Base-by-base conservation (phyloP, 1,140 invertebrate genomes). In the Drosophila eugracilis region DNA sequence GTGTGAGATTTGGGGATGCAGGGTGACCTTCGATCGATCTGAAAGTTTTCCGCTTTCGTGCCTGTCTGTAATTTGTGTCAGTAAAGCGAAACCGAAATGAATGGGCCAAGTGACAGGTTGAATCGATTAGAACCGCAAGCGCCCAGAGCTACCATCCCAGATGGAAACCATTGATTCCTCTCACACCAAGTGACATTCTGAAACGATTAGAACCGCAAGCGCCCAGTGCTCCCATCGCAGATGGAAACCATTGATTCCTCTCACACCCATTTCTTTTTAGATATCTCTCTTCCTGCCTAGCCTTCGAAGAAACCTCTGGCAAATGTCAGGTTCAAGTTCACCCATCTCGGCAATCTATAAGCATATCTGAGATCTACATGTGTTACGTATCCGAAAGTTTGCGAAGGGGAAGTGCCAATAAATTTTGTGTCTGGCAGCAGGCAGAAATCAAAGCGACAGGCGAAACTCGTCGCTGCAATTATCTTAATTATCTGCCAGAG, bases 271-370 rank as follows among this genome's bases (percentile, higher is more conserved):
- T 10, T 37, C 14, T 15, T 2, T 15, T 14, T 12, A 7, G 1
- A 21, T 19, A 5, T 19, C 14, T n/a, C 19, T 41, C 21, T 24
- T 55, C 22, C 14, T 30, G 3, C 14, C 10, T 17, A 21, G 39
- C 37, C 6, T 15, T 9, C 12, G 15, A 26, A 19, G 32, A 17
- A 39, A 22, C 17, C 21, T 30, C 62, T 30, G 37, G n/a, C 24
- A 42, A 77, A 83, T 74, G 73, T 76, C 80, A 85, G 81, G 81
- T 77, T 80, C 77, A 80, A 72, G 67, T 66, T 63, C 73, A 45
- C 10, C 21, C 34, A 19, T 21, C 9, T 24, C 30, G 32, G 14
- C 12, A 15, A 44, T 60, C 30, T 12, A 37, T 36, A n/a, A n/a
- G n/a, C n/a, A 15, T 7, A 15, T 15, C 36, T 14, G 14, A 17